Conservation (phyloP, 2,888 invertebrate genomes). For the Helleia helle region DNA sequence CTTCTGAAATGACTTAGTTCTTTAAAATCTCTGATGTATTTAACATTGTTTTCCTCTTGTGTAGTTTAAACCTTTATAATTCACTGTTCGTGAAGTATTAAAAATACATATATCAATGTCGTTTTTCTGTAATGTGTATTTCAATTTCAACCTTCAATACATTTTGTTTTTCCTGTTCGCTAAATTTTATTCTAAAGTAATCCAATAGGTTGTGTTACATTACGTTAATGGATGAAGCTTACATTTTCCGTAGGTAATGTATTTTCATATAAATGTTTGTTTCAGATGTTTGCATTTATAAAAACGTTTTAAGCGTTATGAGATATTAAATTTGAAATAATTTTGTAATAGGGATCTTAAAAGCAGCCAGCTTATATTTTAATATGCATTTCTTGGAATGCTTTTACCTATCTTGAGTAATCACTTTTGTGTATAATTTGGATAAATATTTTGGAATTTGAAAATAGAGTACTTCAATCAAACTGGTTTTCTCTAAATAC, state of each 20-base stretch:
- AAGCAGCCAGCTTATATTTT: conserved; percentile 1
- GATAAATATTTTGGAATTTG: no score
- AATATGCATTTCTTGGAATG: no score
- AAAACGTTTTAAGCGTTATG: conserved; percentile 1
- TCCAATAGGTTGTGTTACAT: conserved; percentile 11
- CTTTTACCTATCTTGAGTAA: no score
- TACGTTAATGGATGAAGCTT: conserved; percentile 11
- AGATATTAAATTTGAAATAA: not conserved
- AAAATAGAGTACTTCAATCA: no score
- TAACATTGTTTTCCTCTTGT: no score
- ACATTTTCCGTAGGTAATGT: conserved; percentile 4
- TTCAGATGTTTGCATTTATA: not conserved
- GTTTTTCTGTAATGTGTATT: not conserved
- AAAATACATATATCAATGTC: no score
- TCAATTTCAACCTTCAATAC: conserved; percentile 7
- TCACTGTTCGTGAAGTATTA: no score
- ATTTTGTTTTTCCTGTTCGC: conserved; percentile 7
- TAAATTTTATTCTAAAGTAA: conserved; percentile 12
- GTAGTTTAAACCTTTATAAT: no score
- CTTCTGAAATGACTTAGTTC: no score
- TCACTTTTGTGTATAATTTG: no score
- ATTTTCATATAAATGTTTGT: conserved; percentile 10
- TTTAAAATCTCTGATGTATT: no score
- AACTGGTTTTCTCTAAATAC: no score
- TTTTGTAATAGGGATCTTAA: not conserved